Evolutionary conservation across 2,113 vertebrate species (phyloP).

Genomic region (Seriola rivoliana): DNA sequence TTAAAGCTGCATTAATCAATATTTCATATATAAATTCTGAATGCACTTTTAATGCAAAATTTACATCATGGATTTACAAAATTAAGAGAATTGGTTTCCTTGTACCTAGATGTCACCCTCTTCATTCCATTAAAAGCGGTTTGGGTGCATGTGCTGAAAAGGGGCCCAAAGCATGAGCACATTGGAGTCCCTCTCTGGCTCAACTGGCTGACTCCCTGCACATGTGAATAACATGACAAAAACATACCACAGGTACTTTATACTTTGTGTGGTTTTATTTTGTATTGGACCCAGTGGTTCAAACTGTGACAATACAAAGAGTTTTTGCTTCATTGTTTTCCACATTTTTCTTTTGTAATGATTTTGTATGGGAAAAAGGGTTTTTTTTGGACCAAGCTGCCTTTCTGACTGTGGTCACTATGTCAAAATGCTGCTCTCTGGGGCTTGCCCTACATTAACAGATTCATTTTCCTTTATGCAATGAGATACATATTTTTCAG

Average conservation of each 20-base stretch:
- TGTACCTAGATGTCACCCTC: not conserved
- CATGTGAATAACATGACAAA: not conserved
- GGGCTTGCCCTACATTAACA: not conserved
- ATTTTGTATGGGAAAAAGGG: not conserved
- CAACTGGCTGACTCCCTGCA: not conserved
- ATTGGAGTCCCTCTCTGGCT: not conserved
- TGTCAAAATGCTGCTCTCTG: not conserved
- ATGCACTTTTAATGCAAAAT: not conserved
- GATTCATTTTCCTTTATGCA: conserved; percentile 1
- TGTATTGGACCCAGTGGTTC: not conserved
- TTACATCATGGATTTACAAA: not conserved
- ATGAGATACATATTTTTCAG: conserved; percentile 2
- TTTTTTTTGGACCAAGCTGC: not conserved
- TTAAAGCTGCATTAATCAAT: no score
- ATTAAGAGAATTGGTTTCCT: no score
- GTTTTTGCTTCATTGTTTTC: not conserved
- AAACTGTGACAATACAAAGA: not conserved
- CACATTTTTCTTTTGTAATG: not conserved
- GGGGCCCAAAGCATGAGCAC: no score
- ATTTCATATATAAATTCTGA: no score
- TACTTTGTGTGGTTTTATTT: not conserved
- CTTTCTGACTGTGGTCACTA: not conserved
- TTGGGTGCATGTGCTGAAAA: no score
- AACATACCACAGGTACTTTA: not conserved
- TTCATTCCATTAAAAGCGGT: not conserved